phyloP scores from a whole-genome alignment of 2,113 vertebrate genomes.

The Syngnathus floridae region DNA sequence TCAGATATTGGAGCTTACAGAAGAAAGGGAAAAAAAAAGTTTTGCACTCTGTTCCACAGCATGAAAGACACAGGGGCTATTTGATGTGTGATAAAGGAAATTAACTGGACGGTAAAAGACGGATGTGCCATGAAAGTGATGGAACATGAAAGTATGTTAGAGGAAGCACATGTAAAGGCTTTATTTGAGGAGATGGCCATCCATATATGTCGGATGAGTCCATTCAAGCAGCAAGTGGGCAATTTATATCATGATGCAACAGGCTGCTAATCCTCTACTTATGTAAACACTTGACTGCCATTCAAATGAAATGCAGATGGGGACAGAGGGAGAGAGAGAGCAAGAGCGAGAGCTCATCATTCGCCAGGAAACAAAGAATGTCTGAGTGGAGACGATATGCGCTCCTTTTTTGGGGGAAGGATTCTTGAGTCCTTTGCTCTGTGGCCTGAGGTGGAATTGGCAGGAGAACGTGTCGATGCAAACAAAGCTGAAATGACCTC shows the following conservation, averaged over 20 bases:
- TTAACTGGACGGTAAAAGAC: background rate
- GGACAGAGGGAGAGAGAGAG: background rate
- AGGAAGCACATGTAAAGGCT: background rate
- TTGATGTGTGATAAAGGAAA: slow-evolving; percentile 11
- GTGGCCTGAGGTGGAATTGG: slow-evolving; percentile 13
- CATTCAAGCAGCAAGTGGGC: slow-evolving; percentile 32
- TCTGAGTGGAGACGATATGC: slow-evolving; percentile 34
- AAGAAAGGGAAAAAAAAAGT: slow-evolving; percentile 1
- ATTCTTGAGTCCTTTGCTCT: slow-evolving; percentile 33
- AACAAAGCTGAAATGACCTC: slow-evolving; percentile 21
- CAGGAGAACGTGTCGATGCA: slow-evolving; percentile 9
- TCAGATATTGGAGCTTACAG: slow-evolving; percentile 34
- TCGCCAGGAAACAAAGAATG: slow-evolving; percentile 40
- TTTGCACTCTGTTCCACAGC: slow-evolving; percentile 7
- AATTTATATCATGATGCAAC: slow-evolving; percentile 55
- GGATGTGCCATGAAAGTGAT: slow-evolving; percentile 2
- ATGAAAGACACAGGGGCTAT: slow-evolving; percentile 7
- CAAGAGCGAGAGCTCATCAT: slow-evolving; percentile 37
- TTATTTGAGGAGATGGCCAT: slow-evolving; percentile 5
- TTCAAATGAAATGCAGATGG: slow-evolving; percentile 58
- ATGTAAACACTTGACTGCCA: slow-evolving; percentile 60
- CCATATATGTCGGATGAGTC: slow-evolving; percentile 24
- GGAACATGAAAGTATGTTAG: background rate
- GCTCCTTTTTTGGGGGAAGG: slow-evolving; percentile 38
- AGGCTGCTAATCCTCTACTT: slow-evolving; percentile 59